A percentile compares a stretch with the other conserved stretches of the same genome.
These are phyloP conservation scores for Leptinotarsa haldemani DNA, from an alignment of 2,888 invertebrate species.

Conservation along the genomic window DNA sequence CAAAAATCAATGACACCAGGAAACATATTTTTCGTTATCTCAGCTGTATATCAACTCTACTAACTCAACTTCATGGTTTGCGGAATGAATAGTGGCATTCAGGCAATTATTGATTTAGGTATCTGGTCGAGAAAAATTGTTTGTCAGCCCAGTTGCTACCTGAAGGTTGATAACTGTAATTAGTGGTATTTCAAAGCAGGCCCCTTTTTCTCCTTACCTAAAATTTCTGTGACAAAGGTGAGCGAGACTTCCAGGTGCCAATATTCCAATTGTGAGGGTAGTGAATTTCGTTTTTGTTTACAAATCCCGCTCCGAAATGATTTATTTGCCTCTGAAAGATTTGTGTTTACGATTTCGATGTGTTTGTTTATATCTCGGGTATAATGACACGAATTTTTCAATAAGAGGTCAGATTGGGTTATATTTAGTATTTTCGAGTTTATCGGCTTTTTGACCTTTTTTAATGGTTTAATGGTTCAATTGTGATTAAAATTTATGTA, in stretches of 20 bases:
- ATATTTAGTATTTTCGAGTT: background rate
- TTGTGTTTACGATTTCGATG: background rate
- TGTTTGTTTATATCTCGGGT: slow-evolving; percentile 3
- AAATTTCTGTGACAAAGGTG: background rate
- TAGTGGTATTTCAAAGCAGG: background rate
- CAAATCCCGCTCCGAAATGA: background rate
- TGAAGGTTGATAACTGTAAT: background rate
- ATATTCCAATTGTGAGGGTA: background rate
- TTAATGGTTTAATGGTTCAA: background rate
- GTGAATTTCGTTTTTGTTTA: background rate
- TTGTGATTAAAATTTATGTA: background rate
- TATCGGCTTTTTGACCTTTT: slow-evolving; percentile 11
- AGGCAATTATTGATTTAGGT: slow-evolving; percentile 1
- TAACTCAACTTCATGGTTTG: background rate
- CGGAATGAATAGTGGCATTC: background rate
- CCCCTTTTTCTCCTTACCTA: background rate
- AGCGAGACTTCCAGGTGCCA: background rate
- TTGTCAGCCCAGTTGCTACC: background rate
- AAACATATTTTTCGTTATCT: too few species aligned
- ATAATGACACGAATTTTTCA: slow-evolving; percentile 10
- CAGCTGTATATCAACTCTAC: background rate
- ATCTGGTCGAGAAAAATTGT: background rate
- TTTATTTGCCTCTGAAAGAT: background rate
- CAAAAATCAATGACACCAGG: too few species aligned
- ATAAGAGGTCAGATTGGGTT: slow-evolving; percentile 9